Percentiles rank a stretch among this genome's conserved stretches.
phyloP scores from a whole-genome alignment of 2,888 invertebrate genomes.

The Eilema sororculum region DNA sequence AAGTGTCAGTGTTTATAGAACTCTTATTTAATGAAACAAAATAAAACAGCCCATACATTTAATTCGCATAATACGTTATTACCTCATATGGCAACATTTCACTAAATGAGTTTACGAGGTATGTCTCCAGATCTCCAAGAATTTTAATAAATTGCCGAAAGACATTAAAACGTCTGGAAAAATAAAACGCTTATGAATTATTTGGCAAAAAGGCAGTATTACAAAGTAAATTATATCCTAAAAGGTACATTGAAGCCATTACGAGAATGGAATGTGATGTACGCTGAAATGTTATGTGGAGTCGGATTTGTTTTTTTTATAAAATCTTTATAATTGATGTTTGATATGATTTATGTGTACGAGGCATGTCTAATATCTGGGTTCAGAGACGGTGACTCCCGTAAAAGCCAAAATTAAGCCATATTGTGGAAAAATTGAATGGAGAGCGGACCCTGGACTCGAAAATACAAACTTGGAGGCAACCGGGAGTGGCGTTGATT shows the following conservation, averaged over 20 bases:
- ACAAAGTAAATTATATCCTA: background rate
- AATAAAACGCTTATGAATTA: constrained; percentile 4
- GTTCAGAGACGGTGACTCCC: too few species aligned
- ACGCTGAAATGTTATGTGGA: background rate
- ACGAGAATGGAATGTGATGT: background rate
- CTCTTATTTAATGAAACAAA: background rate
- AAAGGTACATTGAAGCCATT: constrained; percentile 2
- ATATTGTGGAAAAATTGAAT: too few species aligned
- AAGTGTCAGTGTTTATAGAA: background rate
- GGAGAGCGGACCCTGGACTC: too few species aligned
- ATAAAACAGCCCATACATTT: background rate
- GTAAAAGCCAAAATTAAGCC: too few species aligned
- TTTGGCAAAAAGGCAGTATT: background rate
- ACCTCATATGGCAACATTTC: constrained; percentile 2
- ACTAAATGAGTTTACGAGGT: constrained; percentile 2
- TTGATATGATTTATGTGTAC: background rate
- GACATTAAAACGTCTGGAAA: constrained; percentile 2
- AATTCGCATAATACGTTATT: too few species aligned
- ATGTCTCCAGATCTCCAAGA: background rate
- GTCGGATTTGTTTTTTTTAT: background rate
- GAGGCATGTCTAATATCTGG: too few species aligned
- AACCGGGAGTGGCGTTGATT: too few species aligned
- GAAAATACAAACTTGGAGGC: too few species aligned
- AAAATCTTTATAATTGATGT: background rate
- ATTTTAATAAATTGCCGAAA: constrained; percentile 4